Evolutionary conservation across 1,140 invertebrate genomes (phyloP).

Genomic region (Stratiolaelaps scimitus): DNA sequence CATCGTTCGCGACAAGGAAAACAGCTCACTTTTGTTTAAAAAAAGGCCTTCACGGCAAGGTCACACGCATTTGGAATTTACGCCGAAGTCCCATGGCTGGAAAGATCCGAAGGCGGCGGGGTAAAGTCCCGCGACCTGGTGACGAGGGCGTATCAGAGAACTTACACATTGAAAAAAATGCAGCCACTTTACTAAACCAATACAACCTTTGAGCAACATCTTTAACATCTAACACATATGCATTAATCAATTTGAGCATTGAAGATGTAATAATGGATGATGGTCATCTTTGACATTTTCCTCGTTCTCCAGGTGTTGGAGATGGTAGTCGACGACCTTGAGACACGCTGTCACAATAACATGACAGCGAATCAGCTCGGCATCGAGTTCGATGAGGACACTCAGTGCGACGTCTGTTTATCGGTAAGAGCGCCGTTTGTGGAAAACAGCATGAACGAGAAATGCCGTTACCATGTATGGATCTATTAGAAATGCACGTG

Average conservation of each 20-base stretch:
- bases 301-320: slow-evolving; percentile 76
- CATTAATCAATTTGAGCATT: slow-evolving; percentile 46
- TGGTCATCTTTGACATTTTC: no score
- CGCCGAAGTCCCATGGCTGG: no score
- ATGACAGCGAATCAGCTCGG: slow-evolving; percentile 51
- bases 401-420: slow-evolving; percentile 94
- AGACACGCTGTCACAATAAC: slow-evolving; percentile 48
- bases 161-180: no score
- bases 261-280: slow-evolving; percentile 43
- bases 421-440: slow-evolving; percentile 51
- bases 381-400: slow-evolving; percentile 95
- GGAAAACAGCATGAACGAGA: background rate
- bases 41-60: no score
- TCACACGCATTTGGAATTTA: no score
- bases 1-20: no score
- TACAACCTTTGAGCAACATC: slow-evolving; percentile 33
- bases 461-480: background rate
- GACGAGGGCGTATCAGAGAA: no score
- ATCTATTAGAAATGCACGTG: background rate
- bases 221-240: slow-evolving; percentile 17
- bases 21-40: no score
- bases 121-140: no score
- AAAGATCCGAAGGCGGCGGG: no score
- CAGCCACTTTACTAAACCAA: no score
- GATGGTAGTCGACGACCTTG: slow-evolving; percentile 78